phyloP scores from a whole-genome alignment of 2,113 vertebrate genomes.

The Pavo muticus region DNA sequence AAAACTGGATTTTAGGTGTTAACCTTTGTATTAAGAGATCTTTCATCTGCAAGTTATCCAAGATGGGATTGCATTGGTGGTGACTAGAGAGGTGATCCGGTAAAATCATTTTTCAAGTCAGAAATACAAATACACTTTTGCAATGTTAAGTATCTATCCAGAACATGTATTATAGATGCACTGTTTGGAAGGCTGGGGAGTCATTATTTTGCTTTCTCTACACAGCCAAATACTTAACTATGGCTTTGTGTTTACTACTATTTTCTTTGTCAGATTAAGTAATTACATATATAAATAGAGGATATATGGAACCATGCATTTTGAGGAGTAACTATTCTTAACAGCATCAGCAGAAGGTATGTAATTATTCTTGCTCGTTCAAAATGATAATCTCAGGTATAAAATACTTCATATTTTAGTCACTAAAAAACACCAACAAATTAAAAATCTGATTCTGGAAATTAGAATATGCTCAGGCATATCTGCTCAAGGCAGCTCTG shows the following conservation, averaged over 20 bases:
- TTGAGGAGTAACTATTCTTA: background rate
- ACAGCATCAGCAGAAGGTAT: background rate
- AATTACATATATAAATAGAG: background rate
- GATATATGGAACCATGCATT: background rate
- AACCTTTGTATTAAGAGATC: background rate
- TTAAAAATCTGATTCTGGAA: background rate
- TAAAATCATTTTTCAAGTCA: background rate
- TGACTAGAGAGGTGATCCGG: background rate
- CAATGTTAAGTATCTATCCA: background rate
- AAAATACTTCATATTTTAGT: background rate
- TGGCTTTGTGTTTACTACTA: background rate
- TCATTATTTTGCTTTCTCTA: background rate
- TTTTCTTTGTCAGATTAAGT: background rate
- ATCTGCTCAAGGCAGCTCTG: background rate
- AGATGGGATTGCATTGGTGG: background rate
- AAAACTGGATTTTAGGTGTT: background rate
- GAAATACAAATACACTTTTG: background rate
- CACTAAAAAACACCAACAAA: background rate
- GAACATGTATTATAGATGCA: background rate
- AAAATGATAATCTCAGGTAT: background rate
- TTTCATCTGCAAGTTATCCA: background rate
- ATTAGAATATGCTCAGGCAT: background rate
- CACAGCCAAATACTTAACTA: background rate
- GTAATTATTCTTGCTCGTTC: background rate
- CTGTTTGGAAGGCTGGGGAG: rapidly evolving